These are phyloP conservation scores for Colistium nudipinnis DNA, from an alignment of 2,113 vertebrate genomes.

Conservation along the genomic window DNA sequence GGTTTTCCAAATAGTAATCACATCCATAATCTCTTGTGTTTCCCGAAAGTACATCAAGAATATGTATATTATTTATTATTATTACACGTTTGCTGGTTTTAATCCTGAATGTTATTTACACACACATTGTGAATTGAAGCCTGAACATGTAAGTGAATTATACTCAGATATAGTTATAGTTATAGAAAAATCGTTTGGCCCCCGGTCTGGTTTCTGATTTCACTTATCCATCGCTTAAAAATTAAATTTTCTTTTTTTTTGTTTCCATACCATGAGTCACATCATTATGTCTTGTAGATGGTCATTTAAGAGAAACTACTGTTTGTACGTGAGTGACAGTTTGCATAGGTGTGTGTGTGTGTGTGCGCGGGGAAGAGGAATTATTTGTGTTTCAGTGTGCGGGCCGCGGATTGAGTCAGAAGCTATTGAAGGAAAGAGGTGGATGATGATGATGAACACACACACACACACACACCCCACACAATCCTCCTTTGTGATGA, in stretches of 20 bases:
- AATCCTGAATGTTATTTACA: too few relatives aligned
- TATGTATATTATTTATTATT: too few relatives aligned
- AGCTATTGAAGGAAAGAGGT: constrained; percentile 27
- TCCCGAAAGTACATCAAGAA: too few relatives aligned
- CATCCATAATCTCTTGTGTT: constrained; percentile 26
- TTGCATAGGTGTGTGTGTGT: constrained; percentile 52
- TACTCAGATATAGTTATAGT: too few relatives aligned
- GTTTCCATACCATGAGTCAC: constrained; percentile 37
- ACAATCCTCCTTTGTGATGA: constrained; percentile 49
- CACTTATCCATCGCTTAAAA: constrained; percentile 42
- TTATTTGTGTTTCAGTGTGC: constrained; percentile 16
- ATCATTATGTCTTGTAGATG: constrained; percentile 54
- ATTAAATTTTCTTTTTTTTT: constrained; percentile 43
- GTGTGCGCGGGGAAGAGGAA: constrained; percentile 38
- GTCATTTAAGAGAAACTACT: constrained; percentile 48
- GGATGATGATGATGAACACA: constrained; percentile 36
- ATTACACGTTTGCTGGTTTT: too few relatives aligned
- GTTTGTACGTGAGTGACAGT: constrained; percentile 42
- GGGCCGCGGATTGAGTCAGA: constrained; percentile 12
- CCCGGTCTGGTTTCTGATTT: constrained; percentile 47
- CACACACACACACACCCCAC: constrained; percentile 32
- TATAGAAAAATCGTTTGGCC: too few relatives aligned
- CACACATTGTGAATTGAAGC: too few relatives aligned
- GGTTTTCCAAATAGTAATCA: constrained; percentile 56
- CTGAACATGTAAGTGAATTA: too few relatives aligned